phyloP scores from a whole-genome alignment of 2,888 invertebrate genomes.

The Hedychridium roseum region DNA sequence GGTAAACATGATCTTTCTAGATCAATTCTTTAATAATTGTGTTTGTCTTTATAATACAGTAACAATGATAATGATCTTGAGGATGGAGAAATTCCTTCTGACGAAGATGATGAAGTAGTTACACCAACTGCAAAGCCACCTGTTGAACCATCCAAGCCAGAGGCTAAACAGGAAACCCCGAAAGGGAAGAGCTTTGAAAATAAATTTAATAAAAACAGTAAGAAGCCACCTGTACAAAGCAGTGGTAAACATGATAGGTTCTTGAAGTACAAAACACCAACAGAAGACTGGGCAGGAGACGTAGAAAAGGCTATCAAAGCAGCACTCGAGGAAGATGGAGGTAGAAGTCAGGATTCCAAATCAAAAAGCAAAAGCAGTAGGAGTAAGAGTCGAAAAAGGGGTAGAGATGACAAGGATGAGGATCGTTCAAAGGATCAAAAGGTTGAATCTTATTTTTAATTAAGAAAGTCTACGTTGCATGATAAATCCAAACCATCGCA shows the following conservation, averaged over 20 bases:
- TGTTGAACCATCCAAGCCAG: conserved; percentile 67
- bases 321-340: conserved; percentile 74
- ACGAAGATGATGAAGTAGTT: conserved; percentile 67
- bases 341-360: conserved; percentile 49
- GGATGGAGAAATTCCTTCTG: conserved; percentile 86
- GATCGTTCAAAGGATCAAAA: conserved; percentile 65
- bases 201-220: conserved; percentile 52
- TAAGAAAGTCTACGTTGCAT: not conserved
- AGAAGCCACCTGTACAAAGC: conserved; percentile 42
- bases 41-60: conserved; percentile 16
- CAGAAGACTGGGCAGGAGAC: conserved; percentile 81
- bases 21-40: no score
- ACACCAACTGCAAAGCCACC: conserved; percentile 32
- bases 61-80: conserved; percentile 75
- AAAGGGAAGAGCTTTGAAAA: conserved; percentile 54
- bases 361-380: conserved; percentile 49
- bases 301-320: conserved; percentile 82
- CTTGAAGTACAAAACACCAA: conserved; percentile 65
- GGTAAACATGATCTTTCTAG: no score
- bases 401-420: conserved; percentile 64
- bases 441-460: conserved; percentile 31
- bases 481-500: not conserved
- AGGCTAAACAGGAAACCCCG: conserved; percentile 53
- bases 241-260: conserved; percentile 59
- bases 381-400: conserved; percentile 53